Evolutionary conservation across 2,888 invertebrate species (phyloP).

Genomic region (Drosophila buzzatii): DNA sequence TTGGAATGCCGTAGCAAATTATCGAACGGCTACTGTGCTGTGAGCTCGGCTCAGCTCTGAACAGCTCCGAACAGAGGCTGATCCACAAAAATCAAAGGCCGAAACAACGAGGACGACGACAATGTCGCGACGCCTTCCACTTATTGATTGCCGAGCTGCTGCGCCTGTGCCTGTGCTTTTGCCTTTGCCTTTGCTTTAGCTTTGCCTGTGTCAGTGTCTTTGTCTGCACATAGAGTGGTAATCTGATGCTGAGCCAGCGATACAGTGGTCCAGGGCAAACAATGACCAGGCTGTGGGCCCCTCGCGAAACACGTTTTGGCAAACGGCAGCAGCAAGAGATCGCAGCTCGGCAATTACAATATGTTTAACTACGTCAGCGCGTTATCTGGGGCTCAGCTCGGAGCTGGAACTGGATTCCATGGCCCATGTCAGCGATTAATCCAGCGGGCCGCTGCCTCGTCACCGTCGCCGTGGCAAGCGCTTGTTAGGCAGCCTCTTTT

Average conservation of each 20-base stretch:
- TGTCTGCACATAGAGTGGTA: constrained; percentile 79
- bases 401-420: constrained; percentile 20
- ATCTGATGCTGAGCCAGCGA: constrained; percentile 82
- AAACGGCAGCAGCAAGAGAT: constrained; percentile 50
- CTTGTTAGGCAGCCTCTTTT: constrained; percentile 69
- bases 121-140: constrained; percentile 73
- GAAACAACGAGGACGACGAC: constrained; percentile 51
- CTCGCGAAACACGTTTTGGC: constrained; percentile 71
- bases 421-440: constrained; percentile 85
- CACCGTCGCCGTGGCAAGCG: constrained; percentile 80
- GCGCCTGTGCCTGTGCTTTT: constrained; percentile 39
- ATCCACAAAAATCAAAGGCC: constrained; percentile 76
- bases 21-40: constrained; percentile 83
- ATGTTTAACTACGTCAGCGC: constrained; percentile 84
- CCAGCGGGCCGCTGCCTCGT: constrained; percentile 83
- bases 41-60: background rate
- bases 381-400: constrained; percentile 62
- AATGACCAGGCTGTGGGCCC: constrained; percentile 60
- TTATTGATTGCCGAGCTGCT: constrained; percentile 62
- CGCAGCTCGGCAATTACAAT: constrained; percentile 83
- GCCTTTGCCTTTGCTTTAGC: constrained; percentile 51
- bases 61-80: constrained; percentile 47
- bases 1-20: constrained; percentile 85
- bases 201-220: constrained; percentile 31
- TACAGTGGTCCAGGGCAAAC: constrained; percentile 64